Percentiles rank a stretch among this genome's conserved stretches.
These are phyloP conservation scores for Chaetodon auriga DNA, from an alignment of 2,113 vertebrate species.

Conservation along the genomic window DNA sequence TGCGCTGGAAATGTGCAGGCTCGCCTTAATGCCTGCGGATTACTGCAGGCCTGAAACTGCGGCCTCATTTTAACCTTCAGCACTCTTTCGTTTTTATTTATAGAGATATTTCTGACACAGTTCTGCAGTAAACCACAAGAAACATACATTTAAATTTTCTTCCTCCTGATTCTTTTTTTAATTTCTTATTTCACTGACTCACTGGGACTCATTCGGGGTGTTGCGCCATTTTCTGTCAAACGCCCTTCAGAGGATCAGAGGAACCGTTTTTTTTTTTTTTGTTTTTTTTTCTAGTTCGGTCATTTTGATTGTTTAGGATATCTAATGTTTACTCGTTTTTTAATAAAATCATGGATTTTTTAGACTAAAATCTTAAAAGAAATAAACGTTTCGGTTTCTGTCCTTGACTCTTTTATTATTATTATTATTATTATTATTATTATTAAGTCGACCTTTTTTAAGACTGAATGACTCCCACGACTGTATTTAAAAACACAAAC, in stretches of 20 bases:
- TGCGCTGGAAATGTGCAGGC: not conserved
- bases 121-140: not conserved
- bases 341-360: not conserved
- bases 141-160: not conserved
- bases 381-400: not conserved
- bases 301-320: not conserved
- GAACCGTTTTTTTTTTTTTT: not conserved
- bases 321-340: not conserved
- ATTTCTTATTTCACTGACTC: not conserved
- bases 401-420: not conserved
- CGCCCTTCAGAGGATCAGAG: slow-evolving; percentile 36
- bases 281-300: not conserved
- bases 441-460: too few relatives aligned
- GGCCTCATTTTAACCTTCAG: slow-evolving; percentile 32
- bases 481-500: not conserved
- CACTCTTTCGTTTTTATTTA: not conserved
- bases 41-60: slow-evolving; percentile 55
- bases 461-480: too few relatives aligned
- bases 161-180: fast-evolving
- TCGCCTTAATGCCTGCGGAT: slow-evolving; percentile 53
- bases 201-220: not conserved
- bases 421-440: too few relatives aligned
- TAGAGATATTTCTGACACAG: not conserved
- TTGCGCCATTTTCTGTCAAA: slow-evolving; percentile 61
- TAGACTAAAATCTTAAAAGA: not conserved